Percentiles rank a stretch among this genome's conserved stretches.
Conservation (phyloP, 1,140 invertebrate species). For the Ruditapes philippinarum region DNA sequence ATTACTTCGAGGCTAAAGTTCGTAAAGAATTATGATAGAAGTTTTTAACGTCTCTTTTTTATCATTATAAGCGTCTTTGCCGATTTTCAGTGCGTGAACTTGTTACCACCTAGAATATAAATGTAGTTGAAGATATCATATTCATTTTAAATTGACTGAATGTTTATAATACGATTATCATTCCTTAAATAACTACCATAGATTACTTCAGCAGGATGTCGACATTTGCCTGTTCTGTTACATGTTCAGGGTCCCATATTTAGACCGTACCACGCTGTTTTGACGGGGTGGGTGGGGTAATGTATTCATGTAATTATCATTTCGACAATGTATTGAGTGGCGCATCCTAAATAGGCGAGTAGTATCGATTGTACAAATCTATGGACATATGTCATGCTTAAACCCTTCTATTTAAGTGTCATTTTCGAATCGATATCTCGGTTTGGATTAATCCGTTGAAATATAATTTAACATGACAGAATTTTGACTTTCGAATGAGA, state of each 20-base stretch:
- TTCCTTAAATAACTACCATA: slow-evolving; percentile 27
- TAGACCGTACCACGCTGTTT: slow-evolving; percentile 27
- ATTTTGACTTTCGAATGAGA: background rate
- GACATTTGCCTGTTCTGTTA: slow-evolving; percentile 26
- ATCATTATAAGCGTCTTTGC: too few relatives aligned
- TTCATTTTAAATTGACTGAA: slow-evolving; percentile 34
- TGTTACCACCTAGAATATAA: background rate
- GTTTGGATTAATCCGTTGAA: slow-evolving; percentile 18
- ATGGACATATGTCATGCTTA: slow-evolving; percentile 30
- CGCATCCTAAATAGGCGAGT: slow-evolving; percentile 38
- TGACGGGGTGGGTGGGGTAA: slow-evolving; percentile 35
- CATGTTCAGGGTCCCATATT: slow-evolving; percentile 10
- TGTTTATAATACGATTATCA: slow-evolving; percentile 52
- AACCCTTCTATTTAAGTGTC: slow-evolving; percentile 39
- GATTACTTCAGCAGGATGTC: background rate
- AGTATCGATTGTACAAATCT: slow-evolving; percentile 36
- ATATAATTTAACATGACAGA: slow-evolving; percentile 13
- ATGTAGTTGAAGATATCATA: background rate
- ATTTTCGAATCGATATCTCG: slow-evolving; percentile 20
- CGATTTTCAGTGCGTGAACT: background rate
- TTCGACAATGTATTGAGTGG: background rate
- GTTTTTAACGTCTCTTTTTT: too few relatives aligned
- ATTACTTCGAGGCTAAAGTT: too few relatives aligned
- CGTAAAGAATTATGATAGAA: too few relatives aligned
- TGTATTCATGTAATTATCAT: slow-evolving; percentile 45